Evolutionary conservation across 1,140 invertebrate genomes (phyloP).

Genomic region (Daktulosphaira vitifoliae): DNA sequence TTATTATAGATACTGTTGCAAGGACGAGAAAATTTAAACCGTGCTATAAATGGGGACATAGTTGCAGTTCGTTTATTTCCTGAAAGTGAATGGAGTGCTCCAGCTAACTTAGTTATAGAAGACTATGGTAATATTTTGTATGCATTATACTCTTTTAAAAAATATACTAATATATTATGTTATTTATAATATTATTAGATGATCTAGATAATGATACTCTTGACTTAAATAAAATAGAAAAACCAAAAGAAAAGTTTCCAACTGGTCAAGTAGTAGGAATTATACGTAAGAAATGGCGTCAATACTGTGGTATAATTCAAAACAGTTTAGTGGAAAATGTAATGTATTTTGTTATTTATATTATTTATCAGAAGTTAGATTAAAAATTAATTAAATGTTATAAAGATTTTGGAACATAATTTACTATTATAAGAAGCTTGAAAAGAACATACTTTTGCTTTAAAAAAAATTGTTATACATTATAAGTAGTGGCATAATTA

Average conservation of each 20-base stretch:
- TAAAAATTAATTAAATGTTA: too few relatives aligned
- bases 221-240: slow-evolving; percentile 49
- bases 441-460: too few relatives aligned
- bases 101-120: slow-evolving; percentile 68
- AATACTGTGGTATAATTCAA: slow-evolving; percentile 91
- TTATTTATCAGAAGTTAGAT: too few relatives aligned
- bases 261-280: slow-evolving; percentile 77
- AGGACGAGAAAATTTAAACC: slow-evolving; percentile 78
- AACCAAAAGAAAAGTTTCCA: slow-evolving; percentile 51
- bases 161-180: not conserved
- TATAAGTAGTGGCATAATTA: too few relatives aligned
- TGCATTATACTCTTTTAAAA: too few relatives aligned
- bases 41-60: slow-evolving; percentile 91
- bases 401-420: too few relatives aligned
- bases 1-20: slow-evolving; percentile 80
- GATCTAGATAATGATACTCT: slow-evolving; percentile 72
- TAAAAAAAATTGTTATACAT: too few relatives aligned
- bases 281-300: slow-evolving; percentile 89
- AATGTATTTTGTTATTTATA: too few relatives aligned
- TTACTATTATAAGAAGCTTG: too few relatives aligned
- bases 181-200: slow-evolving; percentile 46
- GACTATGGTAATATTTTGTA: slow-evolving; percentile 57
- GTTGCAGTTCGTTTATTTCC: slow-evolving; percentile 88
- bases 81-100: slow-evolving; percentile 78
- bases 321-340: slow-evolving; percentile 66